Evolutionary conservation across 1,140 invertebrate species (phyloP), one percentile per base, ranked within the genome.

Genomic region (Callitettix versicolor): DNA sequence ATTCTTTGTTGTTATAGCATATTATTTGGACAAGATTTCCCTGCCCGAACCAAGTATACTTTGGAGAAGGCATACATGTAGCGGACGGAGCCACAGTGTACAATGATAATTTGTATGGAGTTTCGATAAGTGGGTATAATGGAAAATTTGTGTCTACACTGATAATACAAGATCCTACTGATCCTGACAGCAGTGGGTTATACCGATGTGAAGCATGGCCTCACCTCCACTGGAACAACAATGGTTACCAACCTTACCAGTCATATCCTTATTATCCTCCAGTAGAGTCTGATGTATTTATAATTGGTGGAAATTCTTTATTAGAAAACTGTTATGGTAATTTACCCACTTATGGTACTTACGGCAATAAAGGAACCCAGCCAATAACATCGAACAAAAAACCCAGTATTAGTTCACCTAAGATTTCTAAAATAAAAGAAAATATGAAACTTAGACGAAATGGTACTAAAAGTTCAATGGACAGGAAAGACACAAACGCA

Each of bases 1-100:
- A n/a, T n/a, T n/a, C n/a, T n/a, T n/a, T n/a, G n/a, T 41, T n/a
- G 14, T 55, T 20, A 6, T 44, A 55, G 54, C 54, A 55, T 47
- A 24, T 55, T 24, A 43, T 55, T 6, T 55, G 54, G 54, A 55
- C 46, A n/a, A 15, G 30, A 17, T 46, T 48, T 44, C 54, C 46
- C 3, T 55, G 54, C 26, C 54, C 54, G 1, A 30, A 55, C 18
- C 41, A 55, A 18, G 38, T 46, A 15, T 48, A 38, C 17, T 55
- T 38, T 49, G 44, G 54, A 3, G 34, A 51, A 18, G 54, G 54
- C 1, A 20, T 49, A 4, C 44, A 30, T 17, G 36, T 55, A 7
- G 54, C 54, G 11, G 54, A 55, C 21, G 54, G 54, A 7, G 47
- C 54, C 4, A 34, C 18, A 0, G 44, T 49, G 2, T 18, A 40